These are phyloP conservation scores for Ptilorrhoa leucosticta DNA, from an alignment of 2,113 vertebrate species.

Conservation along the genomic window DNA sequence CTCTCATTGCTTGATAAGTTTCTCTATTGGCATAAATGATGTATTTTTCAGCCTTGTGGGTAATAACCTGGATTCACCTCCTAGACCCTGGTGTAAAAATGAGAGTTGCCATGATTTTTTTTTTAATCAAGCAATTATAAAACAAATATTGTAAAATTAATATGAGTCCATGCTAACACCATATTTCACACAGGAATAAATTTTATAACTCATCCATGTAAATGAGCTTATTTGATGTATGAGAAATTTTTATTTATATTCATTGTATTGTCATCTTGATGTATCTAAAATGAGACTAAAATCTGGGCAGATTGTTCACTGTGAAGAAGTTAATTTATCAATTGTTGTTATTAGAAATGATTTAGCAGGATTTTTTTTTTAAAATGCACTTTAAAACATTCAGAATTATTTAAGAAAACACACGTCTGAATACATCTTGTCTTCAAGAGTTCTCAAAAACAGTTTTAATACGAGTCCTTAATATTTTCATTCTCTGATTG, in stretches of 20 bases:
- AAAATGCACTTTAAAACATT: neutral
- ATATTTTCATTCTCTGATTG: neutral
- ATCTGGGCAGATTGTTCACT: neutral
- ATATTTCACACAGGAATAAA: neutral
- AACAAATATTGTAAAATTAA: neutral
- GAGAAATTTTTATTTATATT: neutral
- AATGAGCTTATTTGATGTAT: neutral
- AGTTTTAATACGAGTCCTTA: neutral
- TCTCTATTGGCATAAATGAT: neutral
- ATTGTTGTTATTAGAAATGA: neutral
- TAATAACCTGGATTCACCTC: neutral
- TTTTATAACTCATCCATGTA: neutral
- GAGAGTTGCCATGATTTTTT: neutral
- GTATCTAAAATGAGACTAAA: neutral
- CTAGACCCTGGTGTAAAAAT: neutral
- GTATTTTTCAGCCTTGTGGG: neutral
- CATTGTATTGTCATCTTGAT: neutral
- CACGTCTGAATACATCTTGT: neutral
- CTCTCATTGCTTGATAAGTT: neutral
- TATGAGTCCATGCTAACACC: neutral
- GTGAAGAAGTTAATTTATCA: neutral
- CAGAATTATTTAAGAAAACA: neutral
- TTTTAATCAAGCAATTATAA: neutral
- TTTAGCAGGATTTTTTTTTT: neutral
- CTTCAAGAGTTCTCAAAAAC: neutral